Evolutionary conservation across 2,797 vertebrate species (phyloP), one percentile per base, ranked within the genome.

Genomic region (Leptodactylus fallax): DNA sequence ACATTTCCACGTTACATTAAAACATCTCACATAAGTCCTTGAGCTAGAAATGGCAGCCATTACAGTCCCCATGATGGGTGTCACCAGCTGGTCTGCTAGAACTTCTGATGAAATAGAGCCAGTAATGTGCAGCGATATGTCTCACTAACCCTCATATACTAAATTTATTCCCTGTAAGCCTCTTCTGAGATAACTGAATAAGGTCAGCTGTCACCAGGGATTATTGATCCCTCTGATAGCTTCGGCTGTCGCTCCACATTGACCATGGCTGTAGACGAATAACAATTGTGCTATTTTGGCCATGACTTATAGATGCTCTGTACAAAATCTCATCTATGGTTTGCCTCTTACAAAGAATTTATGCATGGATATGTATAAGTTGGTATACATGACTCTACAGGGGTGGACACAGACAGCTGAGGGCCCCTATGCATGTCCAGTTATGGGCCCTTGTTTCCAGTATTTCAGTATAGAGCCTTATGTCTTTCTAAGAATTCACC

Each of bases 211-310:
- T 77, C 72, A 77, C 21, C 21, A n/a, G n/a, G 47, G 72, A 77
- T 53, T 77, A 77, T 51, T n/a, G 72, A 77, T 77, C 72, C 72
- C 47, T 77, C 72, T 53, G 72, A 53, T 47, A 67, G 63, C 63
- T 67, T 19, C 63, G 13, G 19, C 27, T 19, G 27, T 49, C 21
- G 47, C 72, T 23, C 72, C 49, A 7, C 12, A 14, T 11, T 47
- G 69, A 47, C 69, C 69, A 47, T 7, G 12, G 12, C 72, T 23
- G 11, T 23, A 77, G 45, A 74, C 49, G 47, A 51, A 12, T 74
- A n/a, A 74, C 51, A 51, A 13, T 23, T 53, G 11, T 23, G 49
- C 47, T 77, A 6, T 77, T 77, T 23, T 12, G 47, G 49, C 49
- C 19, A 51, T 53, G 72, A 14, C 11, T 77, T 58, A 17, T 58